phyloP scores from a whole-genome alignment of 2,113 vertebrate species.

The Hylia prasina region DNA sequence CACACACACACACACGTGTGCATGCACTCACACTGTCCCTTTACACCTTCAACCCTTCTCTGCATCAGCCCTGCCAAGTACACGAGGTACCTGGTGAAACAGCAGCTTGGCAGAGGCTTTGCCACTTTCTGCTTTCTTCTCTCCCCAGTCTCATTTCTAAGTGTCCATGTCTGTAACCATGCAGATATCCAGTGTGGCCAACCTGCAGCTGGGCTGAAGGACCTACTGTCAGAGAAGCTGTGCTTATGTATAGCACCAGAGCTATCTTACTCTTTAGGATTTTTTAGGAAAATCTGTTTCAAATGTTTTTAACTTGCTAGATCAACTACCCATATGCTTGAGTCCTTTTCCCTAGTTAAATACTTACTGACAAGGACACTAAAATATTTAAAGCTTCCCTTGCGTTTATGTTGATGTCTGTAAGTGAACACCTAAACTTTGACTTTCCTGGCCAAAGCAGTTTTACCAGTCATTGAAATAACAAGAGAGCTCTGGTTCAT shows the following conservation, averaged over 20 bases:
- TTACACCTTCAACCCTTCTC: not conserved
- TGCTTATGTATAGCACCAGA: not conserved
- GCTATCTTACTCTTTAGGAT: not conserved
- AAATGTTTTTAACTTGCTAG: not conserved
- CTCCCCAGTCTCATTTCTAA: not conserved
- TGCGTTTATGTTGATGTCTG: not conserved
- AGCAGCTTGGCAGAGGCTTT: not conserved
- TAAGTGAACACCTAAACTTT: not conserved
- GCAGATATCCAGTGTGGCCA: not conserved
- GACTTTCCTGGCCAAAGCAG: not conserved
- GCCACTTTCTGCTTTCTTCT: not conserved
- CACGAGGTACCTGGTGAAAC: not conserved
- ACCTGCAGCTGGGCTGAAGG: not conserved
- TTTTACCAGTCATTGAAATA: not conserved
- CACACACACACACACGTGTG: rapidly evolving
- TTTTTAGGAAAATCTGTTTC: not conserved
- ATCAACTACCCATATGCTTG: rapidly evolving
- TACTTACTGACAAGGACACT: not conserved
- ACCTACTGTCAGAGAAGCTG: not conserved
- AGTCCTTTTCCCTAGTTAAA: not conserved
- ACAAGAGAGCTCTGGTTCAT: not conserved
- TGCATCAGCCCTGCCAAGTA: not conserved
- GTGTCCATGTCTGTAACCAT: not conserved
- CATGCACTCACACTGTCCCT: rapidly evolving
- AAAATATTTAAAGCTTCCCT: not conserved